These are phyloP conservation scores for Dendrocopos noguchii DNA, from an alignment of 2,113 vertebrate species.

Conservation along the genomic window DNA sequence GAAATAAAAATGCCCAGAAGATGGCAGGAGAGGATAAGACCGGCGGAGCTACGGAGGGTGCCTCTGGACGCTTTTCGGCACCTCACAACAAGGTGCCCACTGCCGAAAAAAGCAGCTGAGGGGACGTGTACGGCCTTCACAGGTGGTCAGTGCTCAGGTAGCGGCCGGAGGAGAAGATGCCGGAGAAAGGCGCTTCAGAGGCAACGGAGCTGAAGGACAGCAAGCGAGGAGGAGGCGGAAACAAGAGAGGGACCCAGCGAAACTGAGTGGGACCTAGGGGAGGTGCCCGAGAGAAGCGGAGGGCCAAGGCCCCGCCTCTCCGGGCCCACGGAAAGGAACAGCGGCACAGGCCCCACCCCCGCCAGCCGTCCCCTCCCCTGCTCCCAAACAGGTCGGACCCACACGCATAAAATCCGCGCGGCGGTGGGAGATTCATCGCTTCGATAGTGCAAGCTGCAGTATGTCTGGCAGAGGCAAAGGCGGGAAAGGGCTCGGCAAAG, in stretches of 20 bases:
- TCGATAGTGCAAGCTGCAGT: too few species aligned
- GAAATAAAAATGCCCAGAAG: fast-evolving
- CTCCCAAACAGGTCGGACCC: too few species aligned
- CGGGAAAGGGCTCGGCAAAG: not conserved
- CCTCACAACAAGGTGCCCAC: too few species aligned
- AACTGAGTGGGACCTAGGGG: not conserved
- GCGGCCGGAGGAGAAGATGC: fast-evolving
- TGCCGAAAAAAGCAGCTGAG: too few species aligned
- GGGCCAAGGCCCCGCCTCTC: not conserved
- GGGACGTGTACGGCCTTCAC: fast-evolving
- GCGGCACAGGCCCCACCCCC: too few species aligned
- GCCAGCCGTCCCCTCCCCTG: too few species aligned
- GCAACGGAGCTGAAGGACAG: not conserved
- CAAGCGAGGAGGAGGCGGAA: not conserved
- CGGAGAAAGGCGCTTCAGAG: not conserved
- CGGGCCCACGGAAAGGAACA: too few species aligned
- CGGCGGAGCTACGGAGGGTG: not conserved
- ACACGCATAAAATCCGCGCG: not conserved
- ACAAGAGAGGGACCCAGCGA: not conserved
- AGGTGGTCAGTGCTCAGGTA: fast-evolving
- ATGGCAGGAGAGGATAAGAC: fast-evolving
- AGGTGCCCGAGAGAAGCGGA: not conserved
- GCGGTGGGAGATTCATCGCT: too few species aligned
- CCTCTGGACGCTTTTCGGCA: too few species aligned
- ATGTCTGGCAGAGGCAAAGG: not conserved